These are phyloP conservation scores for Ophion ventricosus DNA, from an alignment of 2,888 invertebrate genomes.

Conservation along the genomic window DNA sequence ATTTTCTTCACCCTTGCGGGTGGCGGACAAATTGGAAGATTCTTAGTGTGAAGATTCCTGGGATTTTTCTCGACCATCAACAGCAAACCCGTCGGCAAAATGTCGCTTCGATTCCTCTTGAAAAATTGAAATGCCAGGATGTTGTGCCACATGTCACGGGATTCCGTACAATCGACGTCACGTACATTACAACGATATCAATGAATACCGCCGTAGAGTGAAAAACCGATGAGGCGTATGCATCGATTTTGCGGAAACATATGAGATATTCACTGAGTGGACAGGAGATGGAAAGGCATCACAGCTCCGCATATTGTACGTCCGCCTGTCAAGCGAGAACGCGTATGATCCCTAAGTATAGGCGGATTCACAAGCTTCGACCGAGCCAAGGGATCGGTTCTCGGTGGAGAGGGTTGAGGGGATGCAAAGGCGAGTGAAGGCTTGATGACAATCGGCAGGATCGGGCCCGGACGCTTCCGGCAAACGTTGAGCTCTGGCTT, in stretches of 20 bases:
- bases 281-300: conserved; percentile 25
- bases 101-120: conserved; percentile 18
- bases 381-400: conserved; percentile 1
- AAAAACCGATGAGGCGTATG: conserved; percentile 16
- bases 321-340: conserved; percentile 6
- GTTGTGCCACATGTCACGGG: not conserved
- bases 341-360: conserved; percentile 13
- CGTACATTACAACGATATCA: not conserved
- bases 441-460: conserved; percentile 48
- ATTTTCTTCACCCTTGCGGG: not conserved
- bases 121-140: conserved; percentile 38
- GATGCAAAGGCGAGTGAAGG: conserved; percentile 44
- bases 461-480: conserved; percentile 15
- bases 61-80: conserved; percentile 6
- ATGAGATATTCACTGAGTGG: conserved; percentile 48
- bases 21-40: not conserved
- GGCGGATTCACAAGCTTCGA: conserved; percentile 1
- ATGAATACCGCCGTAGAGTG: not conserved
- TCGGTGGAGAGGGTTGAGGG: not conserved
- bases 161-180: conserved; percentile 18
- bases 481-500: conserved; percentile 49
- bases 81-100: not conserved
- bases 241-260: conserved; percentile 48
- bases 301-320: conserved; percentile 13
- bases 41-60: not conserved